Base-by-base conservation (phyloP, 2,888 invertebrate species). In the Drosophila subsilvestris region DNA sequence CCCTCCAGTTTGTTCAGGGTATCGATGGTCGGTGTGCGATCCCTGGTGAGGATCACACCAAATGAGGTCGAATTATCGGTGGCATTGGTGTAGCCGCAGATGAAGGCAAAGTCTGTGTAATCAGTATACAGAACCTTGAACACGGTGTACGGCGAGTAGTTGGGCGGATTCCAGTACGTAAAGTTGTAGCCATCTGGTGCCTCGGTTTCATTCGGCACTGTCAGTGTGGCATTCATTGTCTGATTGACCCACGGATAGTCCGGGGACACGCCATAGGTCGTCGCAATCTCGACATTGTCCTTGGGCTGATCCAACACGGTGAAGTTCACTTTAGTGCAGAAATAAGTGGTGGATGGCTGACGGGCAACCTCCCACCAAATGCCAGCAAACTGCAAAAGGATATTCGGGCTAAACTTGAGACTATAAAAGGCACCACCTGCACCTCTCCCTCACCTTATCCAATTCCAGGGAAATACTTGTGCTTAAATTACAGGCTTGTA, bases 61-160 rank as follows among this genome's bases (percentile, higher is more conserved):
- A 89, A 88, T 0, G 71, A 63, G 0, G 85, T 82, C 1, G 63
- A 43, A 22, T 56, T 75, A 48, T 86, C 75, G 0, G 75, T 73
- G 18, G 76, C 63, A 67, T 90, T 89, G 5, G 79, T 76, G n/a
- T 88, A 90, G 27, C 89, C 90, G 29, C 90, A 90, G 49, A 88
- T 47, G 0, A 87, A 71, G 1, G 90, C 81, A 50, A 74, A 87
- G 12, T 68, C 75, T 0, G 17, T 44, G 49, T 90, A 90, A 42
- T 90, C 81, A 7, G 88, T 90, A 2, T 69, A 66, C 6, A 90
- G 66, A 2, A 90, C 51, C 42, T 90, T 90, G 18, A 57, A 81
- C 1, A 76, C 78, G 5, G 77, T 73, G 6, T 76, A 73, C 12
- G 76, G 61, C 0, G 78, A 72, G 29, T 65, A 69, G 3, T 4